Percentiles rank a stretch among this genome's conserved stretches.
These are phyloP conservation scores for Chorisops tibialis DNA, from an alignment of 2,888 invertebrate genomes.

Conservation along the genomic window DNA sequence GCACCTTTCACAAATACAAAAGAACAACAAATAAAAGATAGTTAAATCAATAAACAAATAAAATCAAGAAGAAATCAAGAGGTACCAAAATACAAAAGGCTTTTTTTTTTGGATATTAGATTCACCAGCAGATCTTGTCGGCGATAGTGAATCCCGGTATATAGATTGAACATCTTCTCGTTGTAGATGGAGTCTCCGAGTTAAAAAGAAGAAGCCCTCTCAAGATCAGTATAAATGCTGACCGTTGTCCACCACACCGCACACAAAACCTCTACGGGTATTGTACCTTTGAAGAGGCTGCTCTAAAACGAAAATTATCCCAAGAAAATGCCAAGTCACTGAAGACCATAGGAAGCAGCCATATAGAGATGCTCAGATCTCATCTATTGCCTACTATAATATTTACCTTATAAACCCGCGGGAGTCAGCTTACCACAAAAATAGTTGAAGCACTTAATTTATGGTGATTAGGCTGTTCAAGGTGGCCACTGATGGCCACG, in stretches of 20 bases:
- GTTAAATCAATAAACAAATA: conserved; percentile 21
- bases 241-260: no score
- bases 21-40: conserved; percentile 23
- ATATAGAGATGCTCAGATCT: conserved; percentile 23
- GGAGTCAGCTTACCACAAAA: conserved; percentile 22
- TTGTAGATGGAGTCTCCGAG: no score
- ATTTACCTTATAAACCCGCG: conserved; percentile 20
- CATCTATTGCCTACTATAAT: conserved; percentile 24
- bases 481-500: conserved; percentile 20
- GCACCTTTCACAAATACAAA: conserved; percentile 10
- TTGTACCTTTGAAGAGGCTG: no score
- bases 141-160: no score
- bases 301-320: conserved; percentile 15
- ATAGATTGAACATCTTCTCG: no score
- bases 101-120: no score
- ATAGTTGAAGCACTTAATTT: conserved; percentile 21
- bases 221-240: no score
- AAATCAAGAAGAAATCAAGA: background rate
- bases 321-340: conserved; percentile 13
- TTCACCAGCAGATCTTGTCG: no score
- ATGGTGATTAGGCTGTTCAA: conserved; percentile 26
- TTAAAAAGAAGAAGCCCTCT: no score
- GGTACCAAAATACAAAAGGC: no score
- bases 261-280: no score
- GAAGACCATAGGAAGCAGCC: no score